A percentile compares a stretch with the other conserved stretches of the same genome.
Evolutionary conservation across 2,888 invertebrate species (phyloP).

Genomic region (Eugnorisma glareosa): DNA sequence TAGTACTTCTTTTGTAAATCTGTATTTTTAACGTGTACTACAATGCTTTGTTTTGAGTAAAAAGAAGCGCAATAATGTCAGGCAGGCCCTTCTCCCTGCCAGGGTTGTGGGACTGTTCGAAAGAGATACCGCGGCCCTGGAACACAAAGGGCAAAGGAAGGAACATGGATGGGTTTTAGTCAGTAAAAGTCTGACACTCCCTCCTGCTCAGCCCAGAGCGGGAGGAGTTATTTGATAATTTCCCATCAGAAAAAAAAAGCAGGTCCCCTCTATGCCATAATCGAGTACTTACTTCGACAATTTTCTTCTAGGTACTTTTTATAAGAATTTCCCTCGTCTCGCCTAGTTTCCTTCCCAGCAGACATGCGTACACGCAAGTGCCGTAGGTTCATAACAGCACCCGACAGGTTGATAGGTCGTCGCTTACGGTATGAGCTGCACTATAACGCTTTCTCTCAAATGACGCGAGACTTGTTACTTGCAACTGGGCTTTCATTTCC

Average conservation of each 20-base stretch:
- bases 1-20: too few relatives aligned
- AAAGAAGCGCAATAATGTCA: too few relatives aligned
- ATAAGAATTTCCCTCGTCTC: conserved; percentile 15
- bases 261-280: background rate
- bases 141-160: too few relatives aligned
- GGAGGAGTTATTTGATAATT: too few relatives aligned
- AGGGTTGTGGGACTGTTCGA: too few relatives aligned
- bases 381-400: conserved; percentile 61
- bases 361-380: conserved; percentile 44
- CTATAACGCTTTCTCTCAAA: conserved; percentile 50
- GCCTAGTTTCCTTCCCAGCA: conserved; percentile 35
- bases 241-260: too few relatives aligned
- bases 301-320: background rate
- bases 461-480: conserved; percentile 25
- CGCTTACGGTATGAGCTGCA: conserved; percentile 29
- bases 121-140: too few relatives aligned
- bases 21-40: too few relatives aligned
- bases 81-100: background rate
- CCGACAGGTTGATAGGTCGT: conserved; percentile 51
- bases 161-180: too few relatives aligned
- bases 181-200: too few relatives aligned
- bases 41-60: too few relatives aligned
- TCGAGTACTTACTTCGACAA: background rate
- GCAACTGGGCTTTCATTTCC: conserved; percentile 51
- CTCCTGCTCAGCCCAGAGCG: too few relatives aligned